phyloP scores from a whole-genome alignment of 1,140 invertebrate species.

The Elymnias hypermnestra region DNA sequence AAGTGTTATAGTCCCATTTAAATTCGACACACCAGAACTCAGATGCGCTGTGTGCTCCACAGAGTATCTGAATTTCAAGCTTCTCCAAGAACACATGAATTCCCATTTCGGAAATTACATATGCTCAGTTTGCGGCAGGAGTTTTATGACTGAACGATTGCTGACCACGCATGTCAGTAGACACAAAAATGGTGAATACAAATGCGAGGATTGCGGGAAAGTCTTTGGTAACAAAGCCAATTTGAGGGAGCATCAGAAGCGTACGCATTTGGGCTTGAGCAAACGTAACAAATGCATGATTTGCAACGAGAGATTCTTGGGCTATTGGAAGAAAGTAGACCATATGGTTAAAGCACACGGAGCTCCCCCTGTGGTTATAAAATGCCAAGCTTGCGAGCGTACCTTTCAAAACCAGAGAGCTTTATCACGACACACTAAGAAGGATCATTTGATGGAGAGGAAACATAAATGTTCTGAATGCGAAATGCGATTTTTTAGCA shows the following conservation, averaged over 20 bases:
- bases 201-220: slow-evolving; percentile 41
- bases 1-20: slow-evolving; percentile 47
- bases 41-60: slow-evolving; percentile 57
- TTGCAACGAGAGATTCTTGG: slow-evolving; percentile 43
- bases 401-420: slow-evolving; percentile 36
- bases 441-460: slow-evolving; percentile 45
- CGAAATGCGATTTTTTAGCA: slow-evolving; percentile 83
- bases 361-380: slow-evolving; percentile 33
- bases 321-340: slow-evolving; percentile 43
- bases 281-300: slow-evolving; percentile 41
- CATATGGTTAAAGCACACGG: slow-evolving; percentile 49
- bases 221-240: slow-evolving; percentile 33
- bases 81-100: slow-evolving; percentile 63
- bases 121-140: slow-evolving; percentile 85
- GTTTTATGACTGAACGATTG: slow-evolving; percentile 37
- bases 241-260: slow-evolving; percentile 34
- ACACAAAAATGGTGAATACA: slow-evolving; percentile 35
- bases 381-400: slow-evolving; percentile 45
- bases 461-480: slow-evolving; percentile 71
- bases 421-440: slow-evolving; percentile 40
- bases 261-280: slow-evolving; percentile 34
- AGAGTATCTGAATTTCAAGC: slow-evolving; percentile 51
- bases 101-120: slow-evolving; percentile 76
- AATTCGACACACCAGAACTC: slow-evolving; percentile 44
- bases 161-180: slow-evolving; percentile 33